Evolutionary conservation across 2,113 vertebrate species (phyloP), one percentile per base, ranked within the genome.

Genomic region (Mormoops blainvillei): DNA sequence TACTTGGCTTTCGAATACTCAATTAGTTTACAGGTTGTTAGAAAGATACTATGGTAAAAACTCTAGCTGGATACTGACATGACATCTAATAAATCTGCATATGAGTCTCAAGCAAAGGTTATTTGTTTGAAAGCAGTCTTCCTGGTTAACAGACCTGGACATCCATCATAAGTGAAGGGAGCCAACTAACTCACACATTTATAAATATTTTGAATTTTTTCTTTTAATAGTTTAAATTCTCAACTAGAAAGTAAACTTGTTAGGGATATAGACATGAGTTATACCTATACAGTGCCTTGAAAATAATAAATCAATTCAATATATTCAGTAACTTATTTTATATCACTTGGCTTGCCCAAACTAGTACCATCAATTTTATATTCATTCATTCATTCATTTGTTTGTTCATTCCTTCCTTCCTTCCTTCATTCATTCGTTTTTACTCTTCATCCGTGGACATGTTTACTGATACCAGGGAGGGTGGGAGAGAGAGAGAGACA

Each of bases 211-310:
- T 78, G 43, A 33, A 28, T 61, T 45, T 63, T 81, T 78, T 73
- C 50, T 94, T 95, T 84, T 70, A 58, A 15, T 41, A 45, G 76
- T 94, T 87, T 81, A 48, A 70, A 89, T 71, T 92, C n/a, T 80
- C 45, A 82, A 92, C 73, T 83, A 90, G 71, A 70, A 92, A 78
- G 36, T 45, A 80, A 94, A 95, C 41, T 93, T 88, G 22, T 74
- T 54, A 63, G 80, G 33, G 38, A 38, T 18, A 48, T 16, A 80
- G 50, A 77, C 2, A 48, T 76, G 68, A 93, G 24, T 63, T 41
- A 48, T 54, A 76, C 7, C 82, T 74, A 71, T 52, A 67, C 7
- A 81, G 43, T 83, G 7, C 36, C 81, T 89, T 87, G 36, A 86
- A 94, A 70, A 84, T 77, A 81, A 26, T 67, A 84, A 84, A 95